Evolutionary conservation across 2,888 invertebrate species (phyloP).

Genomic region (Ectropis crepuscularia): DNA sequence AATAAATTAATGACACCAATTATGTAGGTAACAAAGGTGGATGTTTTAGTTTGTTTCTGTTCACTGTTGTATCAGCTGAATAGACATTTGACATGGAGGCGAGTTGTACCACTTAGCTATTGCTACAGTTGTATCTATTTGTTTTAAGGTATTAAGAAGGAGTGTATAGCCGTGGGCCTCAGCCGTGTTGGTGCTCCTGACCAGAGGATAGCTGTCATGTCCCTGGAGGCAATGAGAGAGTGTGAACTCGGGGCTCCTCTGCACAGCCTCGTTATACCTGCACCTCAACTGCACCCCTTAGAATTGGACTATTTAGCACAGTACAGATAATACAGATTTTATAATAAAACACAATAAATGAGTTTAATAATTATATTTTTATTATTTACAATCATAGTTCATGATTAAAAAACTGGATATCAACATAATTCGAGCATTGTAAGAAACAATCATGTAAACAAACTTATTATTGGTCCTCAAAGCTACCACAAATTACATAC

Average conservation of each 20-base stretch:
- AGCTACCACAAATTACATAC: conserved; percentile 79
- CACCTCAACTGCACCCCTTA: conserved; percentile 93
- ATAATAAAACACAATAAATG: conserved; percentile 57
- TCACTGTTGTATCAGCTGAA: too few species aligned
- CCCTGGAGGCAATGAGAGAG: conserved; percentile 89
- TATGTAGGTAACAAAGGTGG: too few species aligned
- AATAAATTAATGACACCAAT: too few species aligned
- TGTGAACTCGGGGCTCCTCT: conserved; percentile 94
- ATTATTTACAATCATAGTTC: conserved; percentile 81
- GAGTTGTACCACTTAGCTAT: too few species aligned
- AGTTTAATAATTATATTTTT: conserved; percentile 77
- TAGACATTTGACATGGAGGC: too few species aligned
- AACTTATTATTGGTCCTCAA: conserved; percentile 79
- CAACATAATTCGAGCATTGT: conserved; percentile 75
- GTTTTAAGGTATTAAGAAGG: conserved; percentile 73
- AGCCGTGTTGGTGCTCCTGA: conserved; percentile 95
- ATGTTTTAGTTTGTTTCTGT: too few species aligned
- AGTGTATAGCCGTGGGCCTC: conserved; percentile 92
- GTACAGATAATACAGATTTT: conserved; percentile 72
- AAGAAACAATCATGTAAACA: conserved; percentile 71
- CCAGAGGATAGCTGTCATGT: conserved; percentile 91
- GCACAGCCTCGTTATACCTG: conserved; percentile 96
- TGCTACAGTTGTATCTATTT: background rate
- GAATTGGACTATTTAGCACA: conserved; percentile 94
- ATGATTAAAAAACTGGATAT: conserved; percentile 66